These are phyloP conservation scores for Drosophila ananassae DNA, from an alignment of 1,140 invertebrate genomes.

Conservation along the genomic window DNA sequence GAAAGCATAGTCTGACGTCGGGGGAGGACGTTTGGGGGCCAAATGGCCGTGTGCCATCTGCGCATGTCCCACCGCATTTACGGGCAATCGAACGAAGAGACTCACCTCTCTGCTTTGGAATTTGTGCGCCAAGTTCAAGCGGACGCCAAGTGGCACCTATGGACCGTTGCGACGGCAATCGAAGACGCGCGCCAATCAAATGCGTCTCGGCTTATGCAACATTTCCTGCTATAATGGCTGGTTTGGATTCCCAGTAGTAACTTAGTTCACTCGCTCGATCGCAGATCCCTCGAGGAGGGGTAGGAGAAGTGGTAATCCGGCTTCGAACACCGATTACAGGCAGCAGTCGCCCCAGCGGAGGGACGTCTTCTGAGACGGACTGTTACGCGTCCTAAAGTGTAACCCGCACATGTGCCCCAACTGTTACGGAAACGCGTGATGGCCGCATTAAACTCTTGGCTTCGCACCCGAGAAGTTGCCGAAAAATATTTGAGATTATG, in stretches of 20 bases:
- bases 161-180: conserved; percentile 64
- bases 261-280: conserved; percentile 27
- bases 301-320: neutral
- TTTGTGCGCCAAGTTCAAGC: conserved; percentile 71
- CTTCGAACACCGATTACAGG: conserved; percentile 19
- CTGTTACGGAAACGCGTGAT: conserved; percentile 50
- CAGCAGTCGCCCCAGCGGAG: conserved; percentile 97
- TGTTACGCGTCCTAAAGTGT: conserved; percentile 96
- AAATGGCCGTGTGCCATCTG: conserved; percentile 19
- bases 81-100: conserved; percentile 54
- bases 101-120: conserved; percentile 67
- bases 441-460: conserved; percentile 61
- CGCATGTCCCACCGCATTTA: conserved; percentile 68
- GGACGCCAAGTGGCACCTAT: conserved; percentile 52
- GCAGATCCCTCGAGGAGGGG: conserved; percentile 24
- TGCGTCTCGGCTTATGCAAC: conserved; percentile 76
- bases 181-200: conserved; percentile 77
- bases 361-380: conserved; percentile 97
- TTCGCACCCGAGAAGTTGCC: conserved; percentile 19
- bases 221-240: conserved; percentile 44
- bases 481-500: conserved; percentile 21
- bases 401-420: conserved; percentile 94
- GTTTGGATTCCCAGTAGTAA: conserved; percentile 5
- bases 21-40: neutral
- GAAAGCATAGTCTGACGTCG: conserved; percentile 1